A percentile compares a stretch with the other conserved stretches of the same genome.
Conservation (phyloP, 1,140 invertebrate species). For the Drosophila repletoides region DNA sequence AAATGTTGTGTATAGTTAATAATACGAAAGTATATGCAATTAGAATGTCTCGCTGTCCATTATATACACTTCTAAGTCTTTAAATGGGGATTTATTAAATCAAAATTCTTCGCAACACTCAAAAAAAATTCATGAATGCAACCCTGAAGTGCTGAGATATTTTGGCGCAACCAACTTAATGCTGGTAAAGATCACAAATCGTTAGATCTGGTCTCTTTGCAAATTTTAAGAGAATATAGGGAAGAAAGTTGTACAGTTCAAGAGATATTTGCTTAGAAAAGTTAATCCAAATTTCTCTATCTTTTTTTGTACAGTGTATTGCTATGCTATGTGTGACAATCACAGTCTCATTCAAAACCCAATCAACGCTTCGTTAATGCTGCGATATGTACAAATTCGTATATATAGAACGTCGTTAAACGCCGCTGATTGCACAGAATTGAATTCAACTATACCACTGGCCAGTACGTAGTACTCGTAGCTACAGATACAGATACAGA, state of each 20-base stretch:
- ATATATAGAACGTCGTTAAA: slow-evolving; percentile 37
- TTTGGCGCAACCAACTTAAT: too few species aligned
- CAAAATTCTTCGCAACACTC: slow-evolving; percentile 6
- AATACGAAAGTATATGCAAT: neutral
- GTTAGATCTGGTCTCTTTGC: too few species aligned
- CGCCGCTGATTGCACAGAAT: slow-evolving; percentile 54
- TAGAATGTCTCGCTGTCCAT: neutral
- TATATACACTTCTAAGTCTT: neutral
- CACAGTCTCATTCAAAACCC: slow-evolving; percentile 42
- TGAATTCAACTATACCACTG: slow-evolving; percentile 59
- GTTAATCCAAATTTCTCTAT: neutral
- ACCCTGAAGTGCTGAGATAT: neutral
- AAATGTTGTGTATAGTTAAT: slow-evolving; percentile 6
- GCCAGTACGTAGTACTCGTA: slow-evolving; percentile 6
- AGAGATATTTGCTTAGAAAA: neutral
- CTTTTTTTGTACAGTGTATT: slow-evolving; percentile 17
- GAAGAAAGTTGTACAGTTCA: neutral
- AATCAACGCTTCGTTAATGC: slow-evolving; percentile 57
- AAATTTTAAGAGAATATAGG: neutral
- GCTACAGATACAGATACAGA: slow-evolving; percentile 11
- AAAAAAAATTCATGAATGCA: neutral
- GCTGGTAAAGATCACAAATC: too few species aligned
- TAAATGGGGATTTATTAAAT: slow-evolving; percentile 29
- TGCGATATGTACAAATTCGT: slow-evolving; percentile 29
- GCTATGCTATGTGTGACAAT: slow-evolving; percentile 12